phyloP scores from a whole-genome alignment of 2,113 vertebrate species.

The Cottus gobio region DNA sequence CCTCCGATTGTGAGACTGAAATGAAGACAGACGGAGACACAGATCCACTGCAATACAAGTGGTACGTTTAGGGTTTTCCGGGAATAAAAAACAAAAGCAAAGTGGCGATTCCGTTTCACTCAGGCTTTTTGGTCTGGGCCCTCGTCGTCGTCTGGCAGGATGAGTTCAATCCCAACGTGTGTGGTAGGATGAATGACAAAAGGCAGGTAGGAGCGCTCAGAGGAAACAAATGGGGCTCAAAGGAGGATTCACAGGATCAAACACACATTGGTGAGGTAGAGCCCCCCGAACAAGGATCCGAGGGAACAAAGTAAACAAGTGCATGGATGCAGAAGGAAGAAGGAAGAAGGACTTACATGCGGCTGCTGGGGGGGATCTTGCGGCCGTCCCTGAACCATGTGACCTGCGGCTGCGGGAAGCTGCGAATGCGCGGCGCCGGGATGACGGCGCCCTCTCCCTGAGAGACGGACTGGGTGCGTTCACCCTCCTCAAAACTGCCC shows the following conservation, averaged over 20 bases:
- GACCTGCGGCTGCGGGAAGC: slow-evolving; percentile 96
- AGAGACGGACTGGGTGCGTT: slow-evolving; percentile 87
- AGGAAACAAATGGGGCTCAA: neutral
- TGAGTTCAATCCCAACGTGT: slow-evolving; percentile 26
- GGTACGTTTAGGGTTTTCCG: neutral
- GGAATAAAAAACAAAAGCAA: slow-evolving; percentile 11
- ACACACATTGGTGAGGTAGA: neutral
- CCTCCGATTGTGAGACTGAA: slow-evolving; percentile 3
- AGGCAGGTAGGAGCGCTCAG: slow-evolving; percentile 4
- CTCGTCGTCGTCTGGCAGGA: slow-evolving; percentile 1
- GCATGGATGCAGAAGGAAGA: neutral
- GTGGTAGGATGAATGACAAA: slow-evolving; percentile 33
- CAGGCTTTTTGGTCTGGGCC: slow-evolving; percentile 25
- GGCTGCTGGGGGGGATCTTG: slow-evolving; percentile 96
- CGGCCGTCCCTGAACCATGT: slow-evolving; percentile 97
- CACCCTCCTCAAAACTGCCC: slow-evolving; percentile 94
- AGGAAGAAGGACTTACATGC: slow-evolving; percentile 87
- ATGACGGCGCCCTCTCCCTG: slow-evolving; percentile 94
- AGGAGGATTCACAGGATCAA: slow-evolving; percentile 15
- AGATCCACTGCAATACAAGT: slow-evolving; percentile 21
- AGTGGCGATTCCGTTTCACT: slow-evolving; percentile 29
- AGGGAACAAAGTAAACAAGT: neutral
- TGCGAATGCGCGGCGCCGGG: slow-evolving; percentile 89
- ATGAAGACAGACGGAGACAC: slow-evolving; percentile 10
- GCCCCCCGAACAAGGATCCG: slow-evolving; percentile 54